Conservation (phyloP, 2,888 invertebrate species). For the Lacanobia wlatinum region DNA sequence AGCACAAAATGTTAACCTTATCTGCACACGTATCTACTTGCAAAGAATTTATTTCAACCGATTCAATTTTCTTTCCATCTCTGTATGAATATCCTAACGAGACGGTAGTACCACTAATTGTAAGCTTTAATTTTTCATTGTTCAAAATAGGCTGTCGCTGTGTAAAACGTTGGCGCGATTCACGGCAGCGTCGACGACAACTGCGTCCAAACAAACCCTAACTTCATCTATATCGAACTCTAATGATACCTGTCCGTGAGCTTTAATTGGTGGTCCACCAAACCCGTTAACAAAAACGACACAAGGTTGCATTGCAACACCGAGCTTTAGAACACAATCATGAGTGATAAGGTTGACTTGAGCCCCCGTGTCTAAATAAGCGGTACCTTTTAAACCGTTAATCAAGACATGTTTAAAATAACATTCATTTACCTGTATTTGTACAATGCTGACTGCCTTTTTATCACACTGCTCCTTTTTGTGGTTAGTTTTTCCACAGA, state of each 20-base stretch:
- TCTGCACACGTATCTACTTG: no score
- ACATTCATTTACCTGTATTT: conserved; percentile 6
- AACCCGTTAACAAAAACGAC: not conserved
- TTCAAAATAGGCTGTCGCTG: not conserved
- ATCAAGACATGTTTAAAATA: not conserved
- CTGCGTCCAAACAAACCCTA: no score
- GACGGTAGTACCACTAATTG: not conserved
- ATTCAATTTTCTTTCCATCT: no score
- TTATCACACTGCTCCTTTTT: not conserved
- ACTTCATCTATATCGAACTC: no score
- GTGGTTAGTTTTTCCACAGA: not conserved
- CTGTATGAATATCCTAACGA: no score
- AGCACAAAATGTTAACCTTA: no score
- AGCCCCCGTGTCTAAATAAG: conserved; percentile 1
- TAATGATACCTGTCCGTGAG: not conserved
- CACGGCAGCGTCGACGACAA: no score
- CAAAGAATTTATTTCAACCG: no score
- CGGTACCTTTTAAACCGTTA: conserved; percentile 2
- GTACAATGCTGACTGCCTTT: not conserved
- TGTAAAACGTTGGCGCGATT: not conserved
- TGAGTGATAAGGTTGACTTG: conserved; percentile 4
- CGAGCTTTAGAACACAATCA: no score
- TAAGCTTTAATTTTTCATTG: not conserved
- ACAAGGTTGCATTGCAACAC: no score
- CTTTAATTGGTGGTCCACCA: conserved; percentile 2